Evolutionary conservation across 2,797 vertebrate genomes (phyloP).

Genomic region (Anolis apletophallus): DNA sequence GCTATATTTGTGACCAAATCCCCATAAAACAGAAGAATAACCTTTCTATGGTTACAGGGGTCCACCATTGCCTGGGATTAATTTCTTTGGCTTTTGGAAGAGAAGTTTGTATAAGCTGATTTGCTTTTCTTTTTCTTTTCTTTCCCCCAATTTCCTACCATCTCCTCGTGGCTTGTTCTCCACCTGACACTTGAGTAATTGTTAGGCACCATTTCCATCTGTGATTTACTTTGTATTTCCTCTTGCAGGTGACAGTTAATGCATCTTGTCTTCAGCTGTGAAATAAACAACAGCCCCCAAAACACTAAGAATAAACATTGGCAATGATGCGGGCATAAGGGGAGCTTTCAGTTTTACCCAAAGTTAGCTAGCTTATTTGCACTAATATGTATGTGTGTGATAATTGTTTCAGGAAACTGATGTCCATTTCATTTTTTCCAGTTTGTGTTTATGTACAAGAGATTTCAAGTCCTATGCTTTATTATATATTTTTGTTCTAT

Average conservation of each 20-base stretch:
- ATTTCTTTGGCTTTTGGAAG: constrained; percentile 34
- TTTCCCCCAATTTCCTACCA: constrained; percentile 13
- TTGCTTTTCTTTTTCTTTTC: constrained; percentile 36
- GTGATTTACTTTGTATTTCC: constrained; percentile 58
- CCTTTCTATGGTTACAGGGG: neutral
- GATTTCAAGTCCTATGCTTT: too few species aligned
- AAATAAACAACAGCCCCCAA: constrained; percentile 36
- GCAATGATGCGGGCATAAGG: neutral
- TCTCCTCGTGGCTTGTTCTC: constrained; percentile 47
- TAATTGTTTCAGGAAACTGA: neutral
- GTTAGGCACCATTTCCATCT: constrained; percentile 60
- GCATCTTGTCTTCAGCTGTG: constrained; percentile 49
- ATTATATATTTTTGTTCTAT: too few species aligned
- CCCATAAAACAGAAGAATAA: constrained; percentile 17
- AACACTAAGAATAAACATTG: constrained; percentile 45
- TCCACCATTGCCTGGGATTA: neutral
- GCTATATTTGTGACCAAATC: constrained; percentile 7
- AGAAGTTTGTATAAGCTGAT: constrained; percentile 34
- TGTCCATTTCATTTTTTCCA: too few species aligned
- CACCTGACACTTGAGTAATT: constrained; percentile 62
- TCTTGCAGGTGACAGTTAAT: constrained; percentile 57
- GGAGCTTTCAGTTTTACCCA: constrained; percentile 12
- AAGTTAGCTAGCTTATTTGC: neutral
- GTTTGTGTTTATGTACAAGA: too few species aligned
- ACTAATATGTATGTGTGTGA: too few species aligned